phyloP scores from a whole-genome alignment of 2,888 invertebrate genomes.

The Argyresthia albistria region DNA sequence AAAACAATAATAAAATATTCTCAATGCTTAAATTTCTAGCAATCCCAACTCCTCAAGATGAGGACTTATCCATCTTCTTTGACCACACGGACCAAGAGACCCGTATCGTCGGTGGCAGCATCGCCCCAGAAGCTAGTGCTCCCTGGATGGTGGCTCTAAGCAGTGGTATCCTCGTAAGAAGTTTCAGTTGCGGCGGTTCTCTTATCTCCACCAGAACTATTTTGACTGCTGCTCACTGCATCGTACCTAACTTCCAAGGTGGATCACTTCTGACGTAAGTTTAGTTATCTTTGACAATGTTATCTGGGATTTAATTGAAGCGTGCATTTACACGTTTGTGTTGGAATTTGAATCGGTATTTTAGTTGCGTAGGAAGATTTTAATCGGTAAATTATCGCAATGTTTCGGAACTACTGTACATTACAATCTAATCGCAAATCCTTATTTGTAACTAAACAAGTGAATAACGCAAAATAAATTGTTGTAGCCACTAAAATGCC shows the following conservation, averaged over 20 bases:
- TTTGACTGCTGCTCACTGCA: neutral
- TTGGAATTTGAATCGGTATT: too few species aligned
- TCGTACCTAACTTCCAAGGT: neutral
- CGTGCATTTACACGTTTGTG: too few species aligned
- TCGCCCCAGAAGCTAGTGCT: slow-evolving; percentile 1
- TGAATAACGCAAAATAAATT: too few species aligned
- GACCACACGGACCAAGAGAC: slow-evolving; percentile 23
- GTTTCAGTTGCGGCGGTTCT: slow-evolving; percentile 12
- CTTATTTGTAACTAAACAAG: too few species aligned
- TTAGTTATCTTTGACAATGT: too few species aligned
- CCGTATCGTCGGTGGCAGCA: slow-evolving; percentile 21
- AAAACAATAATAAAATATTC: too few species aligned
- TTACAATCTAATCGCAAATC: too few species aligned
- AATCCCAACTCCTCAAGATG: slow-evolving; percentile 24
- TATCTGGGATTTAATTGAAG: too few species aligned
- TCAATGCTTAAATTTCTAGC: slow-evolving; percentile 22
- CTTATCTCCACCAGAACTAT: slow-evolving; percentile 1
- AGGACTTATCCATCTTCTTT: slow-evolving; percentile 33
- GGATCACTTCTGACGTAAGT: slow-evolving; percentile 16
- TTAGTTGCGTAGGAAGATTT: too few species aligned
- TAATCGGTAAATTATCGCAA: too few species aligned
- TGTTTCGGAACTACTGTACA: too few species aligned
- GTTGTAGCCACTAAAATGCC: too few species aligned
- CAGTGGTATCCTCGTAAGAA: slow-evolving; percentile 10
- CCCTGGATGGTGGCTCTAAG: slow-evolving; percentile 14